Conservation (phyloP, 1,140 invertebrate species). For the Cotesia glomerata region DNA sequence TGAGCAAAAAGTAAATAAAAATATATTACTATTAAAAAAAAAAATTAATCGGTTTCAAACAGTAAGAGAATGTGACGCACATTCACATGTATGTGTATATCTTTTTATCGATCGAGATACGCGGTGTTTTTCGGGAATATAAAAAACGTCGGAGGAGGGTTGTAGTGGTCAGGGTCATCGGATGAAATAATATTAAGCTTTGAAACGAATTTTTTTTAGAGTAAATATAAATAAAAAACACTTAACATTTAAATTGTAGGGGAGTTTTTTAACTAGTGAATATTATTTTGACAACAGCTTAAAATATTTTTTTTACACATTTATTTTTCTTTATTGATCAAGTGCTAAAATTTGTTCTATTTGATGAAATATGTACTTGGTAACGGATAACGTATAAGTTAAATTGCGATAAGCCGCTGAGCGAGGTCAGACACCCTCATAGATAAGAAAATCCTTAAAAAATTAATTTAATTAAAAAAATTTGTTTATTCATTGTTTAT, state of each 20-base stretch:
- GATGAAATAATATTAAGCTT: not conserved
- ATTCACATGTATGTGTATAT: not conserved
- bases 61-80: slow-evolving; percentile 15
- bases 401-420: slow-evolving; percentile 27
- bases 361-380: slow-evolving; percentile 30
- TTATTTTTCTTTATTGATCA: not conserved
- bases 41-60: not conserved
- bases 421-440: slow-evolving; percentile 36
- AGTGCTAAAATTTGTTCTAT: slow-evolving; percentile 18
- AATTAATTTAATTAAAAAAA: not conserved
- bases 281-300: not conserved
- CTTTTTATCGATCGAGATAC: slow-evolving; percentile 20
- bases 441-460: slow-evolving; percentile 3
- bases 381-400: slow-evolving; percentile 33
- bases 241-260: too few species aligned
- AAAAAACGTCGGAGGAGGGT: slow-evolving; percentile 3
- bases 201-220: not conserved
- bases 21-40: not conserved
- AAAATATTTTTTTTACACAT: not conserved
- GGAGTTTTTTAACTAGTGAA: not conserved
- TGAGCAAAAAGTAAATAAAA: not conserved
- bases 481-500: too few species aligned
- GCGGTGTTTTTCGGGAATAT: not conserved
- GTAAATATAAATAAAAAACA: not conserved
- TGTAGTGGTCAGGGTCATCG: slow-evolving; percentile 20